Evolutionary conservation across 2,113 vertebrate genomes (phyloP).

Genomic region (Thamnophis sirtalis): DNA sequence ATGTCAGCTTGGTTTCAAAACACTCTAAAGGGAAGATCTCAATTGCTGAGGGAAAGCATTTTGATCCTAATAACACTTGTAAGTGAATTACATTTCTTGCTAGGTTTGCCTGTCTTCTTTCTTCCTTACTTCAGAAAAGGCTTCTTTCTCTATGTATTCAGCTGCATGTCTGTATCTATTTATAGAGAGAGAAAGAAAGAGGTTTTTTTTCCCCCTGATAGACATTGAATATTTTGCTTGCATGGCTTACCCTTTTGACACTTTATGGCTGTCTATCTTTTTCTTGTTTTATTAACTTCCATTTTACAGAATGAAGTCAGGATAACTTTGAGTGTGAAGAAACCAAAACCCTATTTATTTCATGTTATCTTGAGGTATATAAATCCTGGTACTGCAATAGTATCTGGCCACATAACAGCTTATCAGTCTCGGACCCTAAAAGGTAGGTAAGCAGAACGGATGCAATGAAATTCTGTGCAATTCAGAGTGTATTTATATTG

Average conservation of each 20-base stretch:
- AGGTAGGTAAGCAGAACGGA: slow-evolving; percentile 72
- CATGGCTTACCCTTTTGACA: slow-evolving; percentile 46
- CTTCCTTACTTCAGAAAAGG: slow-evolving; percentile 32
- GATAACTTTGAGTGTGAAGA: slow-evolving; percentile 80
- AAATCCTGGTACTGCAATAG: slow-evolving; percentile 72
- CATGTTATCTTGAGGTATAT: slow-evolving; percentile 82
- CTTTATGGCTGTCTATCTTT: slow-evolving; percentile 36
- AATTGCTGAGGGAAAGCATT: slow-evolving; percentile 75
- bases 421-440: slow-evolving; percentile 62
- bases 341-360: slow-evolving; percentile 72
- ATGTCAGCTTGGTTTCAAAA: slow-evolving; percentile 73
- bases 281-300: slow-evolving; percentile 63
- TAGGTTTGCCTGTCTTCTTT: slow-evolving; percentile 51
- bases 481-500: background rate
- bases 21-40: slow-evolving; percentile 72
- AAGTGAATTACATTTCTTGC: slow-evolving; percentile 72
- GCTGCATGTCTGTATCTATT: background rate
- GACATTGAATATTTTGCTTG: slow-evolving; percentile 39
- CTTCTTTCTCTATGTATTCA: slow-evolving; percentile 1
- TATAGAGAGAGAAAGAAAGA: background rate
- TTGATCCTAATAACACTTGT: slow-evolving; percentile 79
- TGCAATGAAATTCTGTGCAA: background rate
- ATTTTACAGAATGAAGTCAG: slow-evolving; percentile 87
- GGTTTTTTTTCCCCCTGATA: slow-evolving; percentile 17
- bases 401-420: slow-evolving; percentile 74